A percentile compares a stretch with the other conserved stretches of the same genome.
Conservation (phyloP, 2,888 invertebrate genomes). For the Agriotes lineatus region DNA sequence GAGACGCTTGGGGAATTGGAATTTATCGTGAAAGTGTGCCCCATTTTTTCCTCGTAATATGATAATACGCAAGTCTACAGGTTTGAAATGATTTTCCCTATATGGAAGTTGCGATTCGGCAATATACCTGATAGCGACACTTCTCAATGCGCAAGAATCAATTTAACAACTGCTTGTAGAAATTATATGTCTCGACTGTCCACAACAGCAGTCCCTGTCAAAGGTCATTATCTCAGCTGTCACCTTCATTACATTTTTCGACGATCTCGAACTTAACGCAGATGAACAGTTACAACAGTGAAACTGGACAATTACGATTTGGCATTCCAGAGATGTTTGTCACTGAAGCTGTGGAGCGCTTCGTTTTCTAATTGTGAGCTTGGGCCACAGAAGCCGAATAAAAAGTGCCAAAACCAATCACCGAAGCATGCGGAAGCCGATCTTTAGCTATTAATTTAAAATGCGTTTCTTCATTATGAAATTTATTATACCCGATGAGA, state of each 20-base stretch:
- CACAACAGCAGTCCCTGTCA: slow-evolving; percentile 13
- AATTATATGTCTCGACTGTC: slow-evolving; percentile 27
- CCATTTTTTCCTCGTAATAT: slow-evolving; percentile 44
- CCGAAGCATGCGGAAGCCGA: too few species aligned
- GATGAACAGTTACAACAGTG: slow-evolving; percentile 4
- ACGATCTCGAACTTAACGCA: neutral
- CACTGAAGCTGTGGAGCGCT: too few species aligned
- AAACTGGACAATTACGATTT: neutral
- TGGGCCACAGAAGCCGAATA: too few species aligned
- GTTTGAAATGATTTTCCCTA: slow-evolving; percentile 45
- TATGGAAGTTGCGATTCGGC: slow-evolving; percentile 45
- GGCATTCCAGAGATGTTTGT: neutral
- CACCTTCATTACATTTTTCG: slow-evolving; percentile 2
- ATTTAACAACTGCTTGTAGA: slow-evolving; percentile 26
- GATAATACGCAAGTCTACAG: slow-evolving; percentile 41
- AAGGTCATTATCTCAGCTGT: slow-evolving; percentile 24
- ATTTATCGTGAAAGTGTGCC: slow-evolving; percentile 46
- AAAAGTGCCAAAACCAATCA: too few species aligned
- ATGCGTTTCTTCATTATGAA: too few species aligned
- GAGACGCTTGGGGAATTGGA: slow-evolving; percentile 36
- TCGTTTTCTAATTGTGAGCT: too few species aligned
- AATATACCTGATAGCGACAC: slow-evolving; percentile 41
- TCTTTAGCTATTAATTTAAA: too few species aligned
- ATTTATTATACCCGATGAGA: too few species aligned
- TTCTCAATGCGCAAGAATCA: slow-evolving; percentile 41